phyloP scores from a whole-genome alignment of 2,113 vertebrate species.

The Chaetodon trifascialis region DNA sequence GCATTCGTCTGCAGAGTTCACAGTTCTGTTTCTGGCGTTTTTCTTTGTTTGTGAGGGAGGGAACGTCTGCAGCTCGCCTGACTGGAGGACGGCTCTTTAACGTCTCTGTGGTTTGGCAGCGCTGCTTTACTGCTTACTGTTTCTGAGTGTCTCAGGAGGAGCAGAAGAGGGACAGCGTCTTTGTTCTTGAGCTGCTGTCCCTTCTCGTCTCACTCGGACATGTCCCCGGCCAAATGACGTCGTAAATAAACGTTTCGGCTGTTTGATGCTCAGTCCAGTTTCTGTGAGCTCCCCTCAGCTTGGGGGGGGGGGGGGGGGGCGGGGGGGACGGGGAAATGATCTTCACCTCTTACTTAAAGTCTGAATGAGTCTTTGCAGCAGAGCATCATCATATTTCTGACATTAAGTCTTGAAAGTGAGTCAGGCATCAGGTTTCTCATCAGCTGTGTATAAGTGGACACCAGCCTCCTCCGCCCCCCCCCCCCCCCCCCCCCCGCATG shows the following conservation, averaged over 20 bases:
- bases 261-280: neutral
- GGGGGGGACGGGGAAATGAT: no score
- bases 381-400: no score
- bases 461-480: no score
- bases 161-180: slow-evolving; percentile 7
- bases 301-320: no score
- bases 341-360: no score
- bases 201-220: neutral
- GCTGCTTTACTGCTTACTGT: slow-evolving; percentile 6
- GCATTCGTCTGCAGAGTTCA: neutral
- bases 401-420: no score
- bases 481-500: neutral
- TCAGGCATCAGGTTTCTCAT: no score
- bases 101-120: slow-evolving; percentile 2
- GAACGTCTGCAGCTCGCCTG: slow-evolving; percentile 6
- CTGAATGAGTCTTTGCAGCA: no score
- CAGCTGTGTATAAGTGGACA: no score
- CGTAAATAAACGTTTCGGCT: slow-evolving; percentile 10
- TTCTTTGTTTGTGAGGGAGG: slow-evolving; percentile 14
- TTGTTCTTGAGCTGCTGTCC: neutral
- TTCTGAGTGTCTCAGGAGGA: neutral
- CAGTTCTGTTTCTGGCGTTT: neutral
- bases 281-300: neutral
- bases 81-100: slow-evolving; percentile 32
- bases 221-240: neutral